Evolutionary conservation across 2,797 vertebrate species (phyloP).

Genomic region (Enteromius mattozi): DNA sequence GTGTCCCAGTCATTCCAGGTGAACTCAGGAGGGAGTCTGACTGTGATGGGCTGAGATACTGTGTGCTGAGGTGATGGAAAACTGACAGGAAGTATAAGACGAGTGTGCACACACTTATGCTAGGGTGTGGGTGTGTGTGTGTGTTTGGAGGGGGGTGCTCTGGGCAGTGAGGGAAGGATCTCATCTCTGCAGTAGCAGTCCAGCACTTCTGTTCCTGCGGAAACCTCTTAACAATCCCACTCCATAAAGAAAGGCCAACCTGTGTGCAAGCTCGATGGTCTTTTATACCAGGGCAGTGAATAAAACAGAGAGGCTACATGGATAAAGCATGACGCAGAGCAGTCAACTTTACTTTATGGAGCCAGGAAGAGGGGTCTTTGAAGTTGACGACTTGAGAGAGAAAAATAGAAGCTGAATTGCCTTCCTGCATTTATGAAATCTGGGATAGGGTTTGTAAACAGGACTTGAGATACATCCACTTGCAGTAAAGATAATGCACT

Average conservation of each 20-base stretch:
- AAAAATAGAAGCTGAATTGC: conserved; percentile 25
- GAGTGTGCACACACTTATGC: not conserved
- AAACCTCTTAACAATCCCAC: not conserved
- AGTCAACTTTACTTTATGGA: conserved; percentile 3
- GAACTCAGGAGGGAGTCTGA: conserved; percentile 17
- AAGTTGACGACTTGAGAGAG: conserved; percentile 2
- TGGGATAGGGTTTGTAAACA: conserved; percentile 20
- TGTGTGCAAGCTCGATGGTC: not conserved
- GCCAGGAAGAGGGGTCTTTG: conserved; percentile 19
- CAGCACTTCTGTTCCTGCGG: not conserved
- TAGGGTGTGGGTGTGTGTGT: not conserved
- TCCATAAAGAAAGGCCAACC: not conserved
- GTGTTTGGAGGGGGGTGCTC: not conserved
- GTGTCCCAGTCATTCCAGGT: conserved; percentile 17
- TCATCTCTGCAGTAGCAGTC: conserved; percentile 57
- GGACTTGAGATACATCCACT: conserved; percentile 8
- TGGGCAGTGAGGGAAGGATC: conserved; percentile 61
- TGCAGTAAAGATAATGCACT: conserved; percentile 23
- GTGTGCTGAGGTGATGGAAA: conserved; percentile 22
- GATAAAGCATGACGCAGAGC: not conserved
- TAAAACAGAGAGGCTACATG: not conserved
- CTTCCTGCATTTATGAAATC: conserved; percentile 18
- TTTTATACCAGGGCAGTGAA: not conserved
- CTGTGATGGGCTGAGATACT: not conserved
- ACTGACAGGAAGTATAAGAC: conserved; percentile 15